phyloP scores from a whole-genome alignment of 2,888 invertebrate genomes.

The Zaprionus lineosus region DNA sequence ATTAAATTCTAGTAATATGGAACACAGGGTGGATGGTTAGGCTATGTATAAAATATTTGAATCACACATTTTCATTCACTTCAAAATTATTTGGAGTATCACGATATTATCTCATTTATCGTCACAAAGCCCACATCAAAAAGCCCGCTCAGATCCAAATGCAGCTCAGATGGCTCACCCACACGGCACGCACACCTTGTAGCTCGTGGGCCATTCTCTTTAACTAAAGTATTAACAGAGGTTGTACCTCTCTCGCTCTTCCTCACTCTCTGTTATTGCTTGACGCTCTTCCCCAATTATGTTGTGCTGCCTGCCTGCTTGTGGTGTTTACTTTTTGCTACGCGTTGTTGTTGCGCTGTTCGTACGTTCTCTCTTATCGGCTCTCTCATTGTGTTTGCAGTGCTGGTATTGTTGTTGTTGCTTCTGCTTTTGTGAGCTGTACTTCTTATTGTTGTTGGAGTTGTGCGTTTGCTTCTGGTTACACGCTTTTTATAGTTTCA shows the following conservation, averaged over 20 bases:
- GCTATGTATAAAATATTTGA: conserved; percentile 4
- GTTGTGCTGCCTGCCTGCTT: conserved; percentile 31
- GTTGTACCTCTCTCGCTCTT: background rate
- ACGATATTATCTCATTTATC: conserved; percentile 28
- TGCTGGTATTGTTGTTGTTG: conserved; percentile 30
- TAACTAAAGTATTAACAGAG: no score
- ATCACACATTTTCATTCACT: conserved; percentile 4
- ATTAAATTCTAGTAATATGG: conserved; percentile 4
- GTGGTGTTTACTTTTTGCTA: conserved; percentile 47
- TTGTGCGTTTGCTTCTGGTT: conserved; percentile 39
- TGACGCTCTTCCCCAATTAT: conserved; percentile 48
- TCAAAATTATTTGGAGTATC: conserved; percentile 8
- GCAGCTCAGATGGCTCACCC: conserved; percentile 23
- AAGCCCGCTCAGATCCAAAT: conserved; percentile 17
- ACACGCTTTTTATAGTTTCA: conserved; percentile 3
- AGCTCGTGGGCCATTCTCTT: no score
- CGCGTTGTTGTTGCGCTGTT: conserved; percentile 30
- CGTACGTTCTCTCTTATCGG: conserved; percentile 9
- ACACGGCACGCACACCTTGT: conserved; percentile 31
- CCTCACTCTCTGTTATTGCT: background rate
- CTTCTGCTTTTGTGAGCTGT: conserved; percentile 37
- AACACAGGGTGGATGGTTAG: conserved; percentile 50
- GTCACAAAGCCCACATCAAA: conserved; percentile 51
- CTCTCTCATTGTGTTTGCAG: conserved; percentile 40
- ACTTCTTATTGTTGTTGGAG: conserved; percentile 29